Evolutionary conservation across 2,797 vertebrate genomes (phyloP), one percentile per base, ranked within the genome.

Genomic region (Philypnodon macrostomus): DNA sequence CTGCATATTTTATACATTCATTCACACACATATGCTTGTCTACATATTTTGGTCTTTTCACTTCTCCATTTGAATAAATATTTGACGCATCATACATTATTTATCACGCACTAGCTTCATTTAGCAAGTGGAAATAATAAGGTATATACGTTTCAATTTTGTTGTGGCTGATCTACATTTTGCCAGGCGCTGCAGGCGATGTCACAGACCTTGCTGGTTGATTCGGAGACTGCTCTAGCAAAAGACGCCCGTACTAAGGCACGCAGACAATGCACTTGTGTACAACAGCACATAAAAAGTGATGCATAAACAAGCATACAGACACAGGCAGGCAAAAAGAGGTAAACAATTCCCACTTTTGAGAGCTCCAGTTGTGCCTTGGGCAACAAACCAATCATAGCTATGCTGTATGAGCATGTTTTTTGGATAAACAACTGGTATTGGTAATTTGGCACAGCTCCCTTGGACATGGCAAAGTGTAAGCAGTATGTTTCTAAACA

Each of bases 71-170:
- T 66, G 59, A 82, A 85, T 88, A 80, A 84, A 88, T 87, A 87
- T 87, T 81, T 86, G 68, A 85, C 53, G 56, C 53, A 33, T 70
- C 70, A 84, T 87, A 65, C 83, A 81, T 86, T 86, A 86, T 88
- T 88, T 69, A 86, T 81, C 73, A 77, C 66, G 78, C 56, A 69
- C 58, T 19, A 65, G 71, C 73, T 83, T 80, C 73, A 86, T 84
- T 84, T 85, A 84, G 81, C 46, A 69, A 72, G 78, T 73, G 81
- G 77, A 85, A 85, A 79, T 86, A 84, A 83, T 76, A 63, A 32
- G 45, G 60, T 79, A 74, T 79, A 74, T 85, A 83, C 63, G 73
- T 88, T 87, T 87, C 55, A 63, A 58, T 83, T 81, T 82, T 85
- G 75, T 39, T 64, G 59, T 44, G 70, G 80, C 72, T 81, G 62